Evolutionary conservation across 2,888 invertebrate genomes (phyloP).

Genomic region (Julus scandinavius): DNA sequence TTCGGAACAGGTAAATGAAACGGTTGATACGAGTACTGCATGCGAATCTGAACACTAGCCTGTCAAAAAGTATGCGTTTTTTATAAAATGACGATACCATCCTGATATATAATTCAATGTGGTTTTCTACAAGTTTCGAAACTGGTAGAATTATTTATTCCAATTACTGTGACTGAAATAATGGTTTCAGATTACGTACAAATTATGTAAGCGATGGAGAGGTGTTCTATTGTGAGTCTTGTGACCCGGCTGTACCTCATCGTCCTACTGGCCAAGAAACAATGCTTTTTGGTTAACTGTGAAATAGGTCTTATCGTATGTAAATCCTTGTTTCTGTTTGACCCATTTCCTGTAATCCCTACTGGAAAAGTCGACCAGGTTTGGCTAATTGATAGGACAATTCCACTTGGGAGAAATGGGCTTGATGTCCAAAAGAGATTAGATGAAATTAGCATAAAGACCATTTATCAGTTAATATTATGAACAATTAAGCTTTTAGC

Average conservation of each 20-base stretch:
- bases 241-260: background rate
- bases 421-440: too few species aligned
- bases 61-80: conserved; percentile 7
- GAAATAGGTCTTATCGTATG: background rate
- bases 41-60: background rate
- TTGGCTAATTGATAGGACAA: too few species aligned
- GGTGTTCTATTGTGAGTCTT: background rate
- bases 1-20: conserved; percentile 77
- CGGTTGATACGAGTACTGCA: background rate
- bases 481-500: too few species aligned
- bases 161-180: background rate
- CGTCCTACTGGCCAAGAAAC: background rate
- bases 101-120: background rate
- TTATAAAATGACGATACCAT: background rate
- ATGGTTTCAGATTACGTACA: background rate
- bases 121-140: background rate
- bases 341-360: background rate
- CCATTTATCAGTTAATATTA: too few species aligned
- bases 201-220: background rate
- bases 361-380: background rate
- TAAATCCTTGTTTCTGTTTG: background rate
- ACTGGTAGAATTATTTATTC: too few species aligned
- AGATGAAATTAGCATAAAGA: too few species aligned
- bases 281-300: conserved; percentile 28
- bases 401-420: too few species aligned